Conservation (phyloP, 2,888 invertebrate genomes). For the Kryphioiulus occultus region DNA sequence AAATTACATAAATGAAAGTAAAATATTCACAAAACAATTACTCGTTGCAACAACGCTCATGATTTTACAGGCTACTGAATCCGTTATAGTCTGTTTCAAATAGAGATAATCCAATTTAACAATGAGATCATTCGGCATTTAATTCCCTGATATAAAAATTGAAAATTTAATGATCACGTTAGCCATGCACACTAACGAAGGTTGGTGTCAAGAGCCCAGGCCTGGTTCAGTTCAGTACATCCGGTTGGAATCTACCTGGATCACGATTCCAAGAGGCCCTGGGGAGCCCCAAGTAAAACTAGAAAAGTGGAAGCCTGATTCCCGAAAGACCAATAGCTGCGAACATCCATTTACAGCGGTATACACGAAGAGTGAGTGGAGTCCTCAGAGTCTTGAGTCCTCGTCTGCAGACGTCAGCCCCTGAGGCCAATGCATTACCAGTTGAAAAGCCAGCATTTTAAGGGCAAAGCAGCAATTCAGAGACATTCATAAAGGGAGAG, state of each 20-base stretch:
- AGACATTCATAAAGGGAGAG: conserved; percentile 26
- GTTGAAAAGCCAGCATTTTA: conserved; percentile 3
- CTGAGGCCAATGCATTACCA: conserved; percentile 30
- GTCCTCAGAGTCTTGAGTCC: conserved; percentile 14
- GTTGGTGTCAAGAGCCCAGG: background rate
- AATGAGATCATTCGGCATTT: background rate
- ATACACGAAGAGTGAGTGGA: conserved; percentile 7
- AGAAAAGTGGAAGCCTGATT: conserved; percentile 2
- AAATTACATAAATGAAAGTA: background rate
- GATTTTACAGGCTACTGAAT: background rate
- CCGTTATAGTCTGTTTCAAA: no score
- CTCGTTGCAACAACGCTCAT: background rate
- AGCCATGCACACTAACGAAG: background rate
- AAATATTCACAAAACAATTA: background rate
- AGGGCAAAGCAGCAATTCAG: background rate
- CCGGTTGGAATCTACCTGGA: background rate
- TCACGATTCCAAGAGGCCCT: conserved; percentile 10
- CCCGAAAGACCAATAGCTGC: conserved; percentile 6
- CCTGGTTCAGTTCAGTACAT: background rate
- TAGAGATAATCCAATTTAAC: background rate
- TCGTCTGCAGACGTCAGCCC: conserved; percentile 4
- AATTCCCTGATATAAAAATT: background rate
- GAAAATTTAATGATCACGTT: background rate
- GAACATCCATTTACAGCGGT: background rate
- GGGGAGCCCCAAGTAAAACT: background rate